Percentiles rank a stretch among this genome's conserved stretches.
Evolutionary conservation across 2,113 vertebrate genomes (phyloP).

Genomic region (Hoplias malabaricus): DNA sequence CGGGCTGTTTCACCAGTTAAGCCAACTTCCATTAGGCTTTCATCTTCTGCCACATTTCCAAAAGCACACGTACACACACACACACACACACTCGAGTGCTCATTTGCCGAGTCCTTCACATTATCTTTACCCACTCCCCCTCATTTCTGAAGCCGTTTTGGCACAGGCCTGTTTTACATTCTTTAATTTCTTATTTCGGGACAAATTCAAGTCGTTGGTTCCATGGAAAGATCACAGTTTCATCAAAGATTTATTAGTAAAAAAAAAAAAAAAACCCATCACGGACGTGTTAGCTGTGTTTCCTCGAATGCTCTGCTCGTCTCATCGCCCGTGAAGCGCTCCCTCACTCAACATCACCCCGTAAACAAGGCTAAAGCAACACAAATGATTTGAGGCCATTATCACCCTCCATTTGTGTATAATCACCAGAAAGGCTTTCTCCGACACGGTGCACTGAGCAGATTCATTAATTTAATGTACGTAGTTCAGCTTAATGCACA

Average conservation of each 20-base stretch:
- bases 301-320: neutral
- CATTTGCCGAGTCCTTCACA: constrained; percentile 66
- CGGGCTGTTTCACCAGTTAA: constrained; percentile 77
- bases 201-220: neutral
- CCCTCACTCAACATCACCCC: neutral
- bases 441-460: neutral
- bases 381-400: neutral
- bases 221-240: neutral
- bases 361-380: neutral
- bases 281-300: neutral
- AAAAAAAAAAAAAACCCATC: too few relatives aligned
- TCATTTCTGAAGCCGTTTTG: neutral
- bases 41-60: constrained; percentile 65
- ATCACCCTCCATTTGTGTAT: neutral
- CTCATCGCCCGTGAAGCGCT: neutral
- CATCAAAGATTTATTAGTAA: neutral
- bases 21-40: constrained; percentile 79
- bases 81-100: constrained; percentile 55
- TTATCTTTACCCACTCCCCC: constrained; percentile 51
- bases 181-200: neutral
- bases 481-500: too few relatives aligned
- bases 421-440: neutral
- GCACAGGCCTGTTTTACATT: neutral
- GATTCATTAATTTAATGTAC: neutral
- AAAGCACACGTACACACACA: constrained; percentile 55